phyloP scores from a whole-genome alignment of 2,888 invertebrate genomes.

The Neocrepidodera transversa region DNA sequence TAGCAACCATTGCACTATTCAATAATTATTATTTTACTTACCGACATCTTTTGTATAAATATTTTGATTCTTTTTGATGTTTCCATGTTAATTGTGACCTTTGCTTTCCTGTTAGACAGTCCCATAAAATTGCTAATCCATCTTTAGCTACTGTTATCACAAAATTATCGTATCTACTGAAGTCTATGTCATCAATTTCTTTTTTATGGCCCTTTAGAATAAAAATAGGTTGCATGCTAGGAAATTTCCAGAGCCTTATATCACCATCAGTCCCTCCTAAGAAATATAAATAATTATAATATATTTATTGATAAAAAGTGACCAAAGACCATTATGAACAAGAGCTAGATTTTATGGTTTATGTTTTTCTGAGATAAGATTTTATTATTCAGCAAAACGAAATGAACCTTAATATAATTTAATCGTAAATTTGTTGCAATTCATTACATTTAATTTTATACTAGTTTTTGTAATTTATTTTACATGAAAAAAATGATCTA shows the following conservation, averaged over 20 bases:
- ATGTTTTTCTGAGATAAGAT: no score
- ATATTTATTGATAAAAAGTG: no score
- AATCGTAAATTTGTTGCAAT: no score
- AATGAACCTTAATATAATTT: no score
- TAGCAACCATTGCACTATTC: neutral
- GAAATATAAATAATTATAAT: constrained; percentile 25
- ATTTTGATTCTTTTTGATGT: constrained; percentile 78
- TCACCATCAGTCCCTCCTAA: constrained; percentile 84
- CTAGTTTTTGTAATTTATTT: no score
- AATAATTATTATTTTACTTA: constrained; percentile 53
- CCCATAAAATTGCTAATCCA: constrained; percentile 84
- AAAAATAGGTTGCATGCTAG: constrained; percentile 74
- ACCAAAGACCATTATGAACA: no score
- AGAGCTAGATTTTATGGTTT: no score
- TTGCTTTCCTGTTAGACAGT: constrained; percentile 70
- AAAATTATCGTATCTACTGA: constrained; percentile 79
- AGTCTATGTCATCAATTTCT: constrained; percentile 94
- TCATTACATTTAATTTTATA: no score
- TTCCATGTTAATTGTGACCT: constrained; percentile 76
- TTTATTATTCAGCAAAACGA: no score
- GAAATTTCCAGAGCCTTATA: constrained; percentile 88
- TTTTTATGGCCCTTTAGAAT: constrained; percentile 82
- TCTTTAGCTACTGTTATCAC: constrained; percentile 89
- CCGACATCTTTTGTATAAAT: constrained; percentile 84
- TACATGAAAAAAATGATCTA: no score